phyloP scores from a whole-genome alignment of 2,888 invertebrate genomes.

The Amiota mariae region DNA sequence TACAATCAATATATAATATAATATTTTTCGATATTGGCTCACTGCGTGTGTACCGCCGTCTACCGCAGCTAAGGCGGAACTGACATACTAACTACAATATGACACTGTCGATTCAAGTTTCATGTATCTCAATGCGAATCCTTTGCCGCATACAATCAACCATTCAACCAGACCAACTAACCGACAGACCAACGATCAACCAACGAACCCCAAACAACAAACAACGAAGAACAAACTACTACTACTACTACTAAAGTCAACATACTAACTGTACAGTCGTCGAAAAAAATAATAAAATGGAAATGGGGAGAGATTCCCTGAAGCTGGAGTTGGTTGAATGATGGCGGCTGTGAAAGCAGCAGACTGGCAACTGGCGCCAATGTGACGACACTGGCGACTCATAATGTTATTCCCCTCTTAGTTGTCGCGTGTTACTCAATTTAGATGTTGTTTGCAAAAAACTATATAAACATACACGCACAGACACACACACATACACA shows the following conservation, averaged over 20 bases:
- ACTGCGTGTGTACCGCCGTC: conserved; percentile 47
- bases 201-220: conserved; percentile 27
- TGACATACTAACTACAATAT: conserved; percentile 46
- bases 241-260: conserved; percentile 40
- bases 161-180: no score
- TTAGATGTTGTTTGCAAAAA: conserved; percentile 53
- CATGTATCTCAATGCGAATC: not conserved
- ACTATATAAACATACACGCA: conserved; percentile 41
- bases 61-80: conserved; percentile 58
- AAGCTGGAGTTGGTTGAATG: conserved; percentile 23
- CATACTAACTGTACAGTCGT: conserved; percentile 22
- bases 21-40: not conserved
- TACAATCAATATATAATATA: no score
- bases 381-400: conserved; percentile 53
- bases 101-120: conserved; percentile 41
- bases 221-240: conserved; percentile 55
- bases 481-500: conserved; percentile 38
- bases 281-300: not conserved
- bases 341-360: conserved; percentile 44
- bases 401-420: conserved; percentile 15
- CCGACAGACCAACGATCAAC: not conserved
- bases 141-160: conserved; percentile 35
- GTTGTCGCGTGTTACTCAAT: conserved; percentile 43
- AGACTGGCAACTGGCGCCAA: conserved; percentile 56
- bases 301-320: conserved; percentile 44